A percentile compares a stretch with the other conserved stretches of the same genome.
Conservation (phyloP, 1,140 invertebrate species). For the Heliconius hermathena region DNA sequence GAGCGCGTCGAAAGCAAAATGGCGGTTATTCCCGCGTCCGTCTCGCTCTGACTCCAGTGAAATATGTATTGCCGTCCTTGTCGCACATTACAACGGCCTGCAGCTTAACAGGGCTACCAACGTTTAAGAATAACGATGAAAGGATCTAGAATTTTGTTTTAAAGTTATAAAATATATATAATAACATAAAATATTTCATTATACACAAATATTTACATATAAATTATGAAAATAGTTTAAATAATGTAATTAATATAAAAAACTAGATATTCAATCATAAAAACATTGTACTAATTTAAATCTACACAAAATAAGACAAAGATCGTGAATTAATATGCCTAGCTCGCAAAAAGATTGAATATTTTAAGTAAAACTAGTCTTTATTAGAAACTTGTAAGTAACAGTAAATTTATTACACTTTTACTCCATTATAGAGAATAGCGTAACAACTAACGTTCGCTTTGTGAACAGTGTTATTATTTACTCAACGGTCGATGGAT, state of each 20-base stretch:
- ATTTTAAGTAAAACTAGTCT: conserved; percentile 4
- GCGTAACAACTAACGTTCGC: background rate
- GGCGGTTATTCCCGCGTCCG: conserved; percentile 39
- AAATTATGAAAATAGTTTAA: too few species aligned
- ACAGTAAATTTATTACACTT: conserved; percentile 9
- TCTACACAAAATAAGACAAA: background rate
- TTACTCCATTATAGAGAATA: conserved; percentile 8
- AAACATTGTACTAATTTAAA: too few species aligned
- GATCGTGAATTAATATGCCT: background rate
- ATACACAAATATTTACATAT: too few species aligned
- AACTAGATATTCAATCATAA: too few species aligned
- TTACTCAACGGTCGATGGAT: background rate
- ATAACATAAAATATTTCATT: background rate
- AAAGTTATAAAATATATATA: background rate
- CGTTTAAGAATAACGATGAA: background rate
- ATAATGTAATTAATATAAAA: too few species aligned
- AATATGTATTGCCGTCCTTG: background rate
- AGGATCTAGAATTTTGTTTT: background rate
- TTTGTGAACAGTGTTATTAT: conserved; percentile 1
- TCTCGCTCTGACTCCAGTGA: conserved; percentile 26
- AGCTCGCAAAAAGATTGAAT: background rate
- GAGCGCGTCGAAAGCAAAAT: conserved; percentile 36
- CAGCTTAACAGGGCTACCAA: conserved; percentile 29
- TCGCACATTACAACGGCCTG: conserved; percentile 20
- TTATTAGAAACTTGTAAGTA: conserved; percentile 13